phyloP scores from a whole-genome alignment of 1,140 invertebrate species.

The Rhynchophorus ferrugineus region DNA sequence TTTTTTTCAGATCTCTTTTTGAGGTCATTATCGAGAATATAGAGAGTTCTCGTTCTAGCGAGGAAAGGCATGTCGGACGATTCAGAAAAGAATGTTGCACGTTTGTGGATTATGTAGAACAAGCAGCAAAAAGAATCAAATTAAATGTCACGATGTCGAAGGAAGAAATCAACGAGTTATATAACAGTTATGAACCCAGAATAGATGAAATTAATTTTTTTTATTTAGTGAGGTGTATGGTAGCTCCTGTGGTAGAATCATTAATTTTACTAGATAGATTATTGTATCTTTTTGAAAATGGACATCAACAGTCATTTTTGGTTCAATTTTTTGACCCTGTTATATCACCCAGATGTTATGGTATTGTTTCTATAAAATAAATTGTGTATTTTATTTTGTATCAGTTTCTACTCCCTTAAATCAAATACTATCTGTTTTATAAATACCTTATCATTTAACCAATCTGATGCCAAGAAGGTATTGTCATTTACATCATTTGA shows the following conservation, averaged over 20 bases:
- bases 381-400: neutral
- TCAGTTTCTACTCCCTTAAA: neutral
- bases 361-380: constrained; percentile 52
- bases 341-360: constrained; percentile 69
- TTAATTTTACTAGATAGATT: constrained; percentile 78
- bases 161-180: constrained; percentile 43
- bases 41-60: constrained; percentile 39
- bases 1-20: constrained; percentile 68
- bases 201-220: constrained; percentile 67
- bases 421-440: neutral
- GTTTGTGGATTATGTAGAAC: constrained; percentile 58
- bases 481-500: constrained; percentile 59
- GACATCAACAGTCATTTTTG: constrained; percentile 54
- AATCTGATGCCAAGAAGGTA: constrained; percentile 50
- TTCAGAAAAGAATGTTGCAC: constrained; percentile 48
- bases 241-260: constrained; percentile 78
- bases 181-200: constrained; percentile 41
- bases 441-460: constrained; percentile 55
- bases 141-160: constrained; percentile 34
- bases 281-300: constrained; percentile 67
- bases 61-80: constrained; percentile 39
- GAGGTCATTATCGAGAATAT: constrained; percentile 51
- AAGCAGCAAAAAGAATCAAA: constrained; percentile 51
- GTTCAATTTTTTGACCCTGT: constrained; percentile 68
- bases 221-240: constrained; percentile 69